Evolutionary conservation across 2,888 invertebrate species (phyloP).

Genomic region (Sialis lutaria): DNA sequence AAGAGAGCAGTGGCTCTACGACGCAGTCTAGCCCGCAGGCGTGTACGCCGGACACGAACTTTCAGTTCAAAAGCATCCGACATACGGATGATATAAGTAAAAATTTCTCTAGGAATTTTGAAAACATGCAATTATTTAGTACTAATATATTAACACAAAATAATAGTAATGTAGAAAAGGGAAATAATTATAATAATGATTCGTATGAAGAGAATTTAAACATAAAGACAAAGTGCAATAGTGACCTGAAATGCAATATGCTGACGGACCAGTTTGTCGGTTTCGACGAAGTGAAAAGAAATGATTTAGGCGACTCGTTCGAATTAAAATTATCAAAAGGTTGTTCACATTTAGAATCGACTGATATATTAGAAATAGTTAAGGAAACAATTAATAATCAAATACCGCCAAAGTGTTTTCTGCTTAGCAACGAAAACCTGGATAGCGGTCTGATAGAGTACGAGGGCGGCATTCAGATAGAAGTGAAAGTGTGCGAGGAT

Average conservation of each 20-base stretch:
- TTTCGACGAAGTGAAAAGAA: neutral
- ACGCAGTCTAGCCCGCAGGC: neutral
- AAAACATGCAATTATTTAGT: slow-evolving; percentile 5
- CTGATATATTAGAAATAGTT: slow-evolving; percentile 61
- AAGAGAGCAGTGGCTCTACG: slow-evolving; percentile 18
- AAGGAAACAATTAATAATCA: slow-evolving; percentile 64
- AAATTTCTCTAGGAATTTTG: slow-evolving; percentile 4
- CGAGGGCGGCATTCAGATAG: slow-evolving; percentile 67
- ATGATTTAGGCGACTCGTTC: slow-evolving; percentile 23
- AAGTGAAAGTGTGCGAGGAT: slow-evolving; percentile 61
- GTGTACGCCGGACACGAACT: neutral
- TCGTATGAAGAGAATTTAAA: neutral
- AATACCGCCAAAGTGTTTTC: slow-evolving; percentile 52
- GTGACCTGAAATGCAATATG: neutral
- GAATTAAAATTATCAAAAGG: slow-evolving; percentile 66
- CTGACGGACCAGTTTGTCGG: neutral
- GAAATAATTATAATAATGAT: neutral
- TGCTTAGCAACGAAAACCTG: slow-evolving; percentile 30
- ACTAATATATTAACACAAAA: neutral
- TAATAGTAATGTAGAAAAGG: neutral
- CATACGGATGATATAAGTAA: slow-evolving; percentile 2
- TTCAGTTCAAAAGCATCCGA: neutral
- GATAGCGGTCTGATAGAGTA: slow-evolving; percentile 29
- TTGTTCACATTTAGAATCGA: slow-evolving; percentile 62
- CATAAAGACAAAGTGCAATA: neutral